Evolutionary conservation across 2,797 vertebrate genomes (phyloP).

Genomic region (Melanotaenia pygmaea): DNA sequence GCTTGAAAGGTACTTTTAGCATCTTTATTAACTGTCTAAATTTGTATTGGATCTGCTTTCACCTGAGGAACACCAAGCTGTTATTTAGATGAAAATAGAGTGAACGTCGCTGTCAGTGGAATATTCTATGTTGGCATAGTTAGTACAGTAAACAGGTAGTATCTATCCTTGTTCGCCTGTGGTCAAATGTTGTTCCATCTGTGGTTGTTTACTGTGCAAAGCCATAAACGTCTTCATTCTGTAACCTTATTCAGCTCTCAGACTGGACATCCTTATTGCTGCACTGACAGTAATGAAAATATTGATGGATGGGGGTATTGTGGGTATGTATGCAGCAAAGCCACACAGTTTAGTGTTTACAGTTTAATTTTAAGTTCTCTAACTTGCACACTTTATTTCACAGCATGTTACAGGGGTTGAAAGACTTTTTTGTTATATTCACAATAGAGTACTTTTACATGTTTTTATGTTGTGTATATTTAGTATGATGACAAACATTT

Average conservation of each 20-base stretch:
- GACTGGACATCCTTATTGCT: constrained; percentile 83
- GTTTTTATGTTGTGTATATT: neutral
- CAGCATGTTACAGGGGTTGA: too few species aligned
- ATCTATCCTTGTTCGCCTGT: constrained; percentile 83
- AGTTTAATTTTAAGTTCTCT: constrained; percentile 58
- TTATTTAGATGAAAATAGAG: constrained; percentile 70
- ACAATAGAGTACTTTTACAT: too few species aligned
- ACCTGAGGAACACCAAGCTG: constrained; percentile 53
- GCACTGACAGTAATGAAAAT: constrained; percentile 77
- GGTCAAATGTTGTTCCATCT: constrained; percentile 84
- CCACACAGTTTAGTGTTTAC: constrained; percentile 64
- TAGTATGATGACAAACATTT: neutral
- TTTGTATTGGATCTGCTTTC: constrained; percentile 41
- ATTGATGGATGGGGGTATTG: constrained; percentile 81
- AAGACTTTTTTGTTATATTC: too few species aligned
- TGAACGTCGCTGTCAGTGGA: constrained; percentile 73
- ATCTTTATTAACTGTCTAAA: constrained; percentile 24
- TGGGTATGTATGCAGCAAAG: constrained; percentile 69
- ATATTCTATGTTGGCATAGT: constrained; percentile 82
- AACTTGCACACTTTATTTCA: constrained; percentile 32
- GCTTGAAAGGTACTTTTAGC: constrained; percentile 7
- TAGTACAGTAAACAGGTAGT: constrained; percentile 81
- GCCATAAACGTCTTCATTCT: constrained; percentile 83
- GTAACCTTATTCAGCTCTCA: constrained; percentile 79
- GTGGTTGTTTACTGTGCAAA: constrained; percentile 85